These are phyloP conservation scores for Coregonus suidteri DNA, from an alignment of 2,797 vertebrate genomes.

Conservation along the genomic window DNA sequence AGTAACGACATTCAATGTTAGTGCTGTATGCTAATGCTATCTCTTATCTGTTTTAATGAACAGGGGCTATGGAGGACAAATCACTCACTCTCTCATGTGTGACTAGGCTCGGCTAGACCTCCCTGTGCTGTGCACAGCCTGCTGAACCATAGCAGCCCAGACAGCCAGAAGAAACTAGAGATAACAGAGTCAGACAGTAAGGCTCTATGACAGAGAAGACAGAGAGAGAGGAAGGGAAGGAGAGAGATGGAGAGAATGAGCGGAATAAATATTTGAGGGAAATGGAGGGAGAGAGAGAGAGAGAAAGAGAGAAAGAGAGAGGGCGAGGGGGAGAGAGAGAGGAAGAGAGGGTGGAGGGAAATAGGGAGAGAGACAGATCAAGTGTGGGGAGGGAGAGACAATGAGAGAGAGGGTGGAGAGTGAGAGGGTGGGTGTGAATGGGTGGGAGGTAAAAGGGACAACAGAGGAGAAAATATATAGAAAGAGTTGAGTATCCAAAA, in stretches of 20 bases:
- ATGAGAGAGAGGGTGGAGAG: not conserved
- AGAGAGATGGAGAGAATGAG: not conserved
- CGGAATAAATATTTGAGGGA: not conserved
- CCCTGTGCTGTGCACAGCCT: not conserved
- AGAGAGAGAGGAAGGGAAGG: not conserved
- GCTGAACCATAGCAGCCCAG: not conserved
- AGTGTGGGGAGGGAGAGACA: slow-evolving; percentile 15
- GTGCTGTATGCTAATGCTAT: not conserved
- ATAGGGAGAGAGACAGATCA: not conserved
- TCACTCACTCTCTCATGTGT: not conserved
- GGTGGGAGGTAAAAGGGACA: not conserved
- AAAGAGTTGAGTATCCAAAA: slow-evolving; percentile 5
- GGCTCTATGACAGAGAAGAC: not conserved
- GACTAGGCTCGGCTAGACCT: not conserved
- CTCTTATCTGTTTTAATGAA: not conserved
- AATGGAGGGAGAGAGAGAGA: not conserved
- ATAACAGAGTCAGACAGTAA: not conserved
- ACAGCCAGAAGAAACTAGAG: not conserved
- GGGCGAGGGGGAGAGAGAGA: not conserved
- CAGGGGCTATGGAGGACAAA: not conserved
- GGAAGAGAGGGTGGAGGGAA: not conserved
- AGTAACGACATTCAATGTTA: not conserved
- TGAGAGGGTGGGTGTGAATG: not conserved
- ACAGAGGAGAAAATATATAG: too few relatives aligned
- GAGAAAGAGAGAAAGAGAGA: not conserved